Evolutionary conservation across 1,140 invertebrate species (phyloP).

Genomic region (Euwallacea similis): DNA sequence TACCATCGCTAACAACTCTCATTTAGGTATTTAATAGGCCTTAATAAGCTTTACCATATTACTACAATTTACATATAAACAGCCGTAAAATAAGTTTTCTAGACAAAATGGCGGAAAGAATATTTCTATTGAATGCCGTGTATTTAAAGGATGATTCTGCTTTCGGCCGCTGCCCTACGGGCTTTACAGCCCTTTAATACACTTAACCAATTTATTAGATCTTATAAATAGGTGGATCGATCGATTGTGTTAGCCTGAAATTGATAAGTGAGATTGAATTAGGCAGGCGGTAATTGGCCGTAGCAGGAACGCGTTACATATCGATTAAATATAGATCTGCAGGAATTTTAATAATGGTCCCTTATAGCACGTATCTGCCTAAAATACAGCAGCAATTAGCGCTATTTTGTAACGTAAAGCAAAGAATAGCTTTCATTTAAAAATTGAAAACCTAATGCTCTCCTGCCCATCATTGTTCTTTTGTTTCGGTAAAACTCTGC

Average conservation of each 20-base stretch:
- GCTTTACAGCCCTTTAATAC: not conserved
- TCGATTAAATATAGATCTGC: not conserved
- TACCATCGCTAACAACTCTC: too few relatives aligned
- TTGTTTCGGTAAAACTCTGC: constrained; percentile 26
- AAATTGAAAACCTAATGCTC: constrained; percentile 17
- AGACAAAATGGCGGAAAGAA: too few relatives aligned
- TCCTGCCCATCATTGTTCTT: constrained; percentile 21
- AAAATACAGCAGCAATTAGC: constrained; percentile 7
- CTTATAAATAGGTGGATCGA: not conserved
- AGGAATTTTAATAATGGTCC: not conserved
- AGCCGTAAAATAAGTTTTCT: too few relatives aligned
- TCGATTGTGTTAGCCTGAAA: not conserved
- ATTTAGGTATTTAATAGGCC: too few relatives aligned
- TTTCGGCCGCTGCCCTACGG: too few relatives aligned
- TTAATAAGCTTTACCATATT: too few relatives aligned
- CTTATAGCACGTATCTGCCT: not conserved
- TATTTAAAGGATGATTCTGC: too few relatives aligned
- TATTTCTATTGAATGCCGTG: too few relatives aligned
- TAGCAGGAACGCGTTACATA: not conserved
- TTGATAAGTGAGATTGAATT: not conserved
- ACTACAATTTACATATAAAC: too few relatives aligned
- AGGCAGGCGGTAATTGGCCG: not conserved
- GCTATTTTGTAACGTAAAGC: not conserved
- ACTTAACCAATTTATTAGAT: constrained; percentile 3
- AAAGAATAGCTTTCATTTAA: constrained; percentile 20